phyloP scores from a whole-genome alignment of 2,113 vertebrate species.

The Protomyctophum bolini region DNA sequence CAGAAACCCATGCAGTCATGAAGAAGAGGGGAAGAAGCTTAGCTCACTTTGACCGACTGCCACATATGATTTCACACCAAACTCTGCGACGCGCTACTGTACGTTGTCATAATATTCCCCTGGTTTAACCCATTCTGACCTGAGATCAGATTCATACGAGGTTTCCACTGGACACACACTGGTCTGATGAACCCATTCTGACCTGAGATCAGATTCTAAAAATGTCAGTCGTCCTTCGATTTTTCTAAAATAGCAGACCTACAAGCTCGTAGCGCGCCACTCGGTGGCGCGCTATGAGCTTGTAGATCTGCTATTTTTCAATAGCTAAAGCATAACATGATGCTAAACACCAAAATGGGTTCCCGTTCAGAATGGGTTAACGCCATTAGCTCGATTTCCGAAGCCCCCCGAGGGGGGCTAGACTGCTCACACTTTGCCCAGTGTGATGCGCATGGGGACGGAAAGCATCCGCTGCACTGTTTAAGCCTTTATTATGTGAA shows the following conservation, averaged over 20 bases:
- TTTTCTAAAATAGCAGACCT: too few relatives aligned
- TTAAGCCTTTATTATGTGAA: constrained; percentile 11
- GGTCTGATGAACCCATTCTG: too few relatives aligned
- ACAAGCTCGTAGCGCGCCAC: too few relatives aligned
- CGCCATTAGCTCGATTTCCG: constrained; percentile 57
- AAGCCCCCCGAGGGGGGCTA: constrained; percentile 19
- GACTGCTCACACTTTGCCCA: constrained; percentile 6
- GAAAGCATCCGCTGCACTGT: neutral
- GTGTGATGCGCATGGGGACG: constrained; percentile 11
- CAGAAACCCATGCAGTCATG: constrained; percentile 68
- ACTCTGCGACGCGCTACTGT: constrained; percentile 14
- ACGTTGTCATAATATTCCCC: constrained; percentile 10
- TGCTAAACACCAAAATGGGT: too few relatives aligned
- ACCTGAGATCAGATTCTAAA: too few relatives aligned
- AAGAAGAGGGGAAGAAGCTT: constrained; percentile 43
- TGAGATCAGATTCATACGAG: too few relatives aligned
- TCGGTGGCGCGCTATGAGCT: too few relatives aligned
- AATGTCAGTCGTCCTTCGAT: too few relatives aligned
- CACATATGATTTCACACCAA: constrained; percentile 69
- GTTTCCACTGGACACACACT: too few relatives aligned
- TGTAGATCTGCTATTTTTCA: too few relatives aligned
- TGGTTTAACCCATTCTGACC: constrained; percentile 8
- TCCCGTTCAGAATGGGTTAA: neutral
- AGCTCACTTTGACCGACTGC: constrained; percentile 56
- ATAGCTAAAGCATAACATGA: too few relatives aligned